Evolutionary conservation across 2,797 vertebrate genomes (phyloP), one percentile per base, ranked within the genome.

Genomic region (Chelmon rostratus): DNA sequence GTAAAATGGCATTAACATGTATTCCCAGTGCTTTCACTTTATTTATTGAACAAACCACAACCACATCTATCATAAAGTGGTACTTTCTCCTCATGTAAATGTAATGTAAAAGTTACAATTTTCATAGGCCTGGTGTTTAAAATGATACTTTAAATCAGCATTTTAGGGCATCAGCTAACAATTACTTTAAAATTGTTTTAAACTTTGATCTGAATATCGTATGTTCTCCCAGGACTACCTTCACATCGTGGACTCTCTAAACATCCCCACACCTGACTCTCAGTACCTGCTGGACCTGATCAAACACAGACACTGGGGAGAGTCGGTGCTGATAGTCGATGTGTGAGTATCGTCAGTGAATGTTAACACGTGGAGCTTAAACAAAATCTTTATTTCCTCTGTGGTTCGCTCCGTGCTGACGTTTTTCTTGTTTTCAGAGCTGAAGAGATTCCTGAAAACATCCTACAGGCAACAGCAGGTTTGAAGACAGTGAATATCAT

Each of bases 401-500:
- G 13, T 2, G 33, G 8, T 25, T 63, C 2, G 0, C 11, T 74
- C 33, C 2, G 16, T 53, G 15, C 66, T 72, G 13, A 73, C 0
- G 0, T 3, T 38, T 10, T 5, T 28, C 5, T 57, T 81, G 40
- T 18, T 81, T 91, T 64, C 84, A 98, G 97, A 73, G 86, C 90
- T 1, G 95, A 97, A 44, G 91, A 96, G 42, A 91, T 96, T 66
- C 93, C 97, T 0, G 93, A 95, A 58, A 97, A 97, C 64, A 82
- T 97, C 5, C 89, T 95, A 6, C 90, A 90, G 25, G 97, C 97
- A 0, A 92, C 94, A 5, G 89, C 82, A 0, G 10, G 58, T 18
- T 62, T 97, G 49, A 97, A 97, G 91, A 96, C 92, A 0, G 93
- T 98, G 40, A 97, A 93, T 86, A 28, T 98, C 33, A 94, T 98